Conservation (phyloP, 2,113 vertebrate genomes). For the Pavo muticus region DNA sequence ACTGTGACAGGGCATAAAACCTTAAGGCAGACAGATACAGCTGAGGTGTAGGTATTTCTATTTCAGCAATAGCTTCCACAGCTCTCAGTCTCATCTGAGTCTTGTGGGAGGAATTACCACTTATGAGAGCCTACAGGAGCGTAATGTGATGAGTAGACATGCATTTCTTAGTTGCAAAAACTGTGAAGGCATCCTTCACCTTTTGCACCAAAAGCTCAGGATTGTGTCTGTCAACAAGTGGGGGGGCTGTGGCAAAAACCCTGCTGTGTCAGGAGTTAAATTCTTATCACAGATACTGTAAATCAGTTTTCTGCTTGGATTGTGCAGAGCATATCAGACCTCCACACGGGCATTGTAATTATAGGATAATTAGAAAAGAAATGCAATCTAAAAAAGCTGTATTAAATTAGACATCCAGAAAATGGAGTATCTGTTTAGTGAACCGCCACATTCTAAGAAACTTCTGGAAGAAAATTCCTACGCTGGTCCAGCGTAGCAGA, state of each 20-base stretch:
- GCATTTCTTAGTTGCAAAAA: background rate
- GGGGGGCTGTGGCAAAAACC: background rate
- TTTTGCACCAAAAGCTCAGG: background rate
- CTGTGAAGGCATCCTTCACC: background rate
- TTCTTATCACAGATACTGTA: background rate
- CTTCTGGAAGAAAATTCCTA: background rate
- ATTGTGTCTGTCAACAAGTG: background rate
- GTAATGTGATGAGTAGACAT: background rate
- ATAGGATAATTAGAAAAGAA: background rate
- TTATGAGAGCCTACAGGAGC: background rate
- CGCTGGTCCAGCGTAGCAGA: background rate
- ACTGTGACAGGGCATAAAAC: background rate
- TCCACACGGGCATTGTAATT: background rate
- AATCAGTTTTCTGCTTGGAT: background rate
- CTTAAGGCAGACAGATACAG: background rate
- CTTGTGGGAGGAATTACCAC: background rate
- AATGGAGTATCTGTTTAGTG: background rate
- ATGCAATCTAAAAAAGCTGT: background rate
- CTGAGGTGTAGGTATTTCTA: background rate
- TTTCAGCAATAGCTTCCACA: background rate
- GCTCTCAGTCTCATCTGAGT: background rate
- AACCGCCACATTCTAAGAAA: background rate
- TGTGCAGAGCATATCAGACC: background rate
- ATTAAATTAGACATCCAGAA: background rate
- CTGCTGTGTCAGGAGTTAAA: background rate